Conservation (phyloP, 2,113 vertebrate genomes). For the Dromaius novaehollandiae region DNA sequence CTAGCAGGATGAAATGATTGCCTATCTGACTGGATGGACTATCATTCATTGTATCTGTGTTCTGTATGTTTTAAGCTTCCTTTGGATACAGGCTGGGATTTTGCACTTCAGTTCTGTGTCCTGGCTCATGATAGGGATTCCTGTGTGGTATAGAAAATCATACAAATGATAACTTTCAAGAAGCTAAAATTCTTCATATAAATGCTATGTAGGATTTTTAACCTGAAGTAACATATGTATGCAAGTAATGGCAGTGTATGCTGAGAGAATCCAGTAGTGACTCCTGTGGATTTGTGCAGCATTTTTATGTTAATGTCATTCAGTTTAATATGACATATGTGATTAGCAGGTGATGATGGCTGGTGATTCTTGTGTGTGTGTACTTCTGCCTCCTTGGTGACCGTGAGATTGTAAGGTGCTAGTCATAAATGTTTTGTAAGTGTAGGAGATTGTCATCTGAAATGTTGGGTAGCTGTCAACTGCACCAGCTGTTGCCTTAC, state of each 20-base stretch:
- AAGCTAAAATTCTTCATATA: not conserved
- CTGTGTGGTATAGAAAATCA: not conserved
- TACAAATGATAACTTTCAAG: not conserved
- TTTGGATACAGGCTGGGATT: not conserved
- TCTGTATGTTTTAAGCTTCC: not conserved
- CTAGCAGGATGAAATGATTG: rapidly evolving
- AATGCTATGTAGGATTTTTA: not conserved
- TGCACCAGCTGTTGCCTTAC: not conserved
- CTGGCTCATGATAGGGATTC: not conserved
- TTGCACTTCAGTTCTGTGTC: not conserved
- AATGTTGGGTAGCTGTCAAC: not conserved
- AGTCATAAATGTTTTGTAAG: not conserved
- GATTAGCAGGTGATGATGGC: not conserved
- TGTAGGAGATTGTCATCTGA: not conserved
- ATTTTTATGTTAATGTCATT: not conserved
- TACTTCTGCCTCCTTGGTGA: not conserved
- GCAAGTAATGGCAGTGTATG: not conserved
- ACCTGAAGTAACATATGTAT: not conserved
- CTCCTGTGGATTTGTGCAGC: not conserved
- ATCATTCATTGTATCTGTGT: not conserved
- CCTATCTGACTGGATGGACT: rapidly evolving
- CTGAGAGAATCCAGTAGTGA: not conserved
- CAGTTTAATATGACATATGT: not conserved
- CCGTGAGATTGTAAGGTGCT: not conserved
- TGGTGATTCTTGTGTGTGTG: not conserved